Conservation (phyloP, 1,140 invertebrate species). For the Piezodorus guildinii region DNA sequence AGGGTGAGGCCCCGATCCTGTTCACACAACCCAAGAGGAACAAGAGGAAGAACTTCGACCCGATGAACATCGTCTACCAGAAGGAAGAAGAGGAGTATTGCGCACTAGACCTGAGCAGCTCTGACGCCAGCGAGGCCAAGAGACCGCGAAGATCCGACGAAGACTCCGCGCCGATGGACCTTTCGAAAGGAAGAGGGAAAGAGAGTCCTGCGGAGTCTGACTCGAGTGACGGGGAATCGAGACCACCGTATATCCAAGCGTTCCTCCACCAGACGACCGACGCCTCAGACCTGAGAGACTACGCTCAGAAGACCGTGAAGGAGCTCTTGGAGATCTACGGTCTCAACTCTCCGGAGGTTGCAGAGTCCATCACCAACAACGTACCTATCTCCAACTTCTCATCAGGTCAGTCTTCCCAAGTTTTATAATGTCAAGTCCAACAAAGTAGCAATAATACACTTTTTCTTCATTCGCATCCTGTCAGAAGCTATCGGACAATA, state of each 20-base stretch:
- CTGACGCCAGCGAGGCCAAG: constrained; percentile 5
- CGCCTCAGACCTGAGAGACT: constrained; percentile 40
- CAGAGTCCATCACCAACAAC: constrained; percentile 35
- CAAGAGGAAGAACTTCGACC: constrained; percentile 41
- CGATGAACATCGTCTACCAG: constrained; percentile 35
- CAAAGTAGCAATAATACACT: no score
- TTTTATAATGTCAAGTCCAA: no score
- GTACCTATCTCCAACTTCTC: constrained; percentile 37
- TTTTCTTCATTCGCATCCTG: no score
- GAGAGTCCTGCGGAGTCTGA: constrained; percentile 9
- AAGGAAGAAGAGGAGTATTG: constrained; percentile 27
- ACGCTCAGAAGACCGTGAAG: constrained; percentile 47
- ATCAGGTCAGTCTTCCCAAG: constrained; percentile 33
- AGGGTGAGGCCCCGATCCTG: constrained; percentile 26
- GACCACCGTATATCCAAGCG: constrained; percentile 25
- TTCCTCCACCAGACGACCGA: constrained; percentile 29
- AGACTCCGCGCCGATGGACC: constrained; percentile 28
- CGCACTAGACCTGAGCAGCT: constrained; percentile 18
- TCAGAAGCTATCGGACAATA: no score
- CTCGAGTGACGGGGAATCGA: constrained; percentile 25
- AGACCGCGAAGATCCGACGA: not conserved
- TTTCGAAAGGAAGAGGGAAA: not conserved
- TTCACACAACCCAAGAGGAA: constrained; percentile 31
- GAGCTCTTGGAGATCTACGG: constrained; percentile 47
- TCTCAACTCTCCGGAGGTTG: constrained; percentile 35